Evolutionary conservation across 2,888 invertebrate genomes (phyloP).

Genomic region (Trachelus troglodyta): DNA sequence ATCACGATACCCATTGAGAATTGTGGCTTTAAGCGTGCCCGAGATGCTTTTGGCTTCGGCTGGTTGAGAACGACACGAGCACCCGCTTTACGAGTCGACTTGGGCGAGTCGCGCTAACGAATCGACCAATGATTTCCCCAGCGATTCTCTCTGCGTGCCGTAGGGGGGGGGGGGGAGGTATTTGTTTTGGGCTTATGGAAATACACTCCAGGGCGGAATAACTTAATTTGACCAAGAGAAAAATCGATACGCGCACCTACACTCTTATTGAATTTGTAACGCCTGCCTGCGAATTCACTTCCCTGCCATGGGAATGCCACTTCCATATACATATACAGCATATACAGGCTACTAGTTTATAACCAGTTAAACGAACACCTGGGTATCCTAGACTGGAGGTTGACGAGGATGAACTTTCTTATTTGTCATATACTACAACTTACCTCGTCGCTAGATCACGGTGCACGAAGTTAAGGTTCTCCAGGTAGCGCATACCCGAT

Average conservation of each 20-base stretch:
- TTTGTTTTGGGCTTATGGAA: constrained; percentile 58
- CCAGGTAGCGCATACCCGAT: constrained; percentile 90
- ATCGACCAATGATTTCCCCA: constrained; percentile 57
- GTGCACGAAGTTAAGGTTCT: constrained; percentile 90
- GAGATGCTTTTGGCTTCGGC: neutral
- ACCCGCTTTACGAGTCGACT: neutral
- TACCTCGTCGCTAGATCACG: constrained; percentile 87
- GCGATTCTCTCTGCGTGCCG: constrained; percentile 32
- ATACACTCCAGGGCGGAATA: constrained; percentile 44
- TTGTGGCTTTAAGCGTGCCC: neutral
- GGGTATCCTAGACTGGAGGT: neutral
- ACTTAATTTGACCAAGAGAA: constrained; percentile 38
- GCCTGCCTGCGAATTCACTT: neutral
- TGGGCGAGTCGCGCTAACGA: constrained; percentile 39
- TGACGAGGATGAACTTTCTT: neutral
- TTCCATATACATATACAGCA: neutral
- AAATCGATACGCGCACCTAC: constrained; percentile 18
- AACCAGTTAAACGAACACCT: neutral
- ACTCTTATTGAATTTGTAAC: constrained; percentile 18
- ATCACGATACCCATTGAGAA: neutral
- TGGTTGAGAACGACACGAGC: neutral
- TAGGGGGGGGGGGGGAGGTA: constrained; percentile 19
- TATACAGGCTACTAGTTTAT: neutral
- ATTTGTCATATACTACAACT: constrained; percentile 26
- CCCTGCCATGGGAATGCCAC: neutral